Conservation (phyloP, 2,888 invertebrate species). For the Heteromyza rotundicornis region DNA sequence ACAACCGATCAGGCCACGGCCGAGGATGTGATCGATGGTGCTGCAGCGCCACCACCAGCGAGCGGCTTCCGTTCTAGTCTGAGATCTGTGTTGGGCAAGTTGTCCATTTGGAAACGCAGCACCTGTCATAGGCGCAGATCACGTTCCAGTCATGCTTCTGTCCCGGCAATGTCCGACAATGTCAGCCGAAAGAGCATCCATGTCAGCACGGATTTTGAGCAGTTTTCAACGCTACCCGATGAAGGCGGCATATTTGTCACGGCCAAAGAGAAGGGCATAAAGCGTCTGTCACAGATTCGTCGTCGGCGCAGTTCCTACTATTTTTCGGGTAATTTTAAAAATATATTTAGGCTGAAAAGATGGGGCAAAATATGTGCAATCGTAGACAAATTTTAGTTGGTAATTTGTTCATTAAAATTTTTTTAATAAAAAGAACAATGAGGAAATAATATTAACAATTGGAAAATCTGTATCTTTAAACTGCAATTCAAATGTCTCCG, state of each 20-base stretch:
- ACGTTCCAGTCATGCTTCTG: slow-evolving; percentile 31
- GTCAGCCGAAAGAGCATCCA: slow-evolving; percentile 31
- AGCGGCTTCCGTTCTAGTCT: slow-evolving; percentile 43
- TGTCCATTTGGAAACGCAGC: slow-evolving; percentile 44
- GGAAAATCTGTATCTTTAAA: too few relatives aligned
- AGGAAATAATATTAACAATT: too few relatives aligned
- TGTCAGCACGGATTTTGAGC: slow-evolving; percentile 30
- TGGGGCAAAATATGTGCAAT: too few relatives aligned
- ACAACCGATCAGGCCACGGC: slow-evolving; percentile 18
- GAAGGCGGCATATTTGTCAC: slow-evolving; percentile 25
- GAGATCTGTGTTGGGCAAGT: slow-evolving; percentile 46
- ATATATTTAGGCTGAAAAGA: too few relatives aligned
- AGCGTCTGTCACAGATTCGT: slow-evolving; percentile 57
- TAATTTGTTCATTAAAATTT: too few relatives aligned
- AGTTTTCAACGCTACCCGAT: slow-evolving; percentile 19
- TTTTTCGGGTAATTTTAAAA: slow-evolving; percentile 56
- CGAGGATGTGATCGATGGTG: slow-evolving; percentile 23
- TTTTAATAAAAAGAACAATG: too few relatives aligned
- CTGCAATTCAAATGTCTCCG: too few relatives aligned
- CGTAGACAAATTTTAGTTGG: too few relatives aligned
- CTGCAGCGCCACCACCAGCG: slow-evolving; percentile 26
- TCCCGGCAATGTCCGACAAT: slow-evolving; percentile 22
- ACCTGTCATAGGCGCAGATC: slow-evolving; percentile 21
- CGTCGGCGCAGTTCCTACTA: slow-evolving; percentile 60
- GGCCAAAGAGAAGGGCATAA: slow-evolving; percentile 37